A percentile compares a stretch with the other conserved stretches of the same genome.
These are phyloP conservation scores for Gouania willdenowi DNA, from an alignment of 2,797 vertebrate species.

Conservation along the genomic window DNA sequence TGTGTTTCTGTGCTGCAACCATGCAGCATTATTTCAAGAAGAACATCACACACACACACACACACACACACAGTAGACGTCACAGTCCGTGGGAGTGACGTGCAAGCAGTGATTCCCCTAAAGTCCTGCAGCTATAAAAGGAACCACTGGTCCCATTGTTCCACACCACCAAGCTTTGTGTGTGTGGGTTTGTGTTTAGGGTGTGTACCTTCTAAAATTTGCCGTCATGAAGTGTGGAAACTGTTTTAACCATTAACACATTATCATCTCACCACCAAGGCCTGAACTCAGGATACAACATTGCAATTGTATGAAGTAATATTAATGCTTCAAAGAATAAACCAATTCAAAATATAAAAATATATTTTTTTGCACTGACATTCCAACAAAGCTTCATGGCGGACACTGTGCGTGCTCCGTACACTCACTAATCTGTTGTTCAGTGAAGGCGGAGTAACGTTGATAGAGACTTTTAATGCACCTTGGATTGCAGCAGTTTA, in stretches of 20 bases:
- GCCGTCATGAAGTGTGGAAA: slow-evolving; percentile 12
- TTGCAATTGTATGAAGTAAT: too few relatives aligned
- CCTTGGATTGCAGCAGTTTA: too few relatives aligned
- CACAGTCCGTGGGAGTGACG: slow-evolving; percentile 27
- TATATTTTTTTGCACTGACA: too few relatives aligned
- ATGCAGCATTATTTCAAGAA: slow-evolving; percentile 37
- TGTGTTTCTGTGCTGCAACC: slow-evolving; percentile 2
- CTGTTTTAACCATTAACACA: slow-evolving; percentile 17
- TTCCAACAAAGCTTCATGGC: too few relatives aligned
- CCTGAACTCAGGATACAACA: too few relatives aligned
- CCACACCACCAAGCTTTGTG: slow-evolving; percentile 10
- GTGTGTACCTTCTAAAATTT: slow-evolving; percentile 7
- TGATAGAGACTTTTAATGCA: too few relatives aligned
- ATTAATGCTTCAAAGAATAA: too few relatives aligned
- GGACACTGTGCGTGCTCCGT: too few relatives aligned
- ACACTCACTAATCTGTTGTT: too few relatives aligned
- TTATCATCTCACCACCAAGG: slow-evolving; percentile 13
- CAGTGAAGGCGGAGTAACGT: too few relatives aligned
- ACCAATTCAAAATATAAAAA: too few relatives aligned
- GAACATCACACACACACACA: slow-evolving; percentile 23
- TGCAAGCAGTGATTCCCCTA: not conserved
- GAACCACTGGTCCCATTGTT: slow-evolving; percentile 39
- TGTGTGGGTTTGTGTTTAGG: slow-evolving; percentile 3
- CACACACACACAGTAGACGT: slow-evolving; percentile 9
- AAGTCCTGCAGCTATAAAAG: slow-evolving; percentile 39